These are phyloP conservation scores for Mnemiopsis leidyi DNA, from an alignment of 37 sponge, comb jelly and placozoan genomes.

Conservation along the genomic window DNA sequence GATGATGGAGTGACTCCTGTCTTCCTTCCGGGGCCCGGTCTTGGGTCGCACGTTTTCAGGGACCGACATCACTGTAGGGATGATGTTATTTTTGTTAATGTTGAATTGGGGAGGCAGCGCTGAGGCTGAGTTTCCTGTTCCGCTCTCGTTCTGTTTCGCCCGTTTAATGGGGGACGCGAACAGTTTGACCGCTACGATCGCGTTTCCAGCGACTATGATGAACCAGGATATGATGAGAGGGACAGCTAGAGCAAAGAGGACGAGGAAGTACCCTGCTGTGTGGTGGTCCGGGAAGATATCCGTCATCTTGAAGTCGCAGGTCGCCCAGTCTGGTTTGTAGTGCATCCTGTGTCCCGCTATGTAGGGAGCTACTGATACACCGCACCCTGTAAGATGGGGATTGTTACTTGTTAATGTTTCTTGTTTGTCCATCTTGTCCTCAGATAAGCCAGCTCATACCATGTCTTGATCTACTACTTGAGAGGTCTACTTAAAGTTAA, in stretches of 20 bases:
- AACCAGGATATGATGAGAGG: conserved; percentile 13
- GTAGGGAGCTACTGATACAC: background rate
- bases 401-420: too few relatives aligned
- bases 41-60: background rate
- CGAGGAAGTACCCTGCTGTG: background rate
- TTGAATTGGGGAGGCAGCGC: background rate
- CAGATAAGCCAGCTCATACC: too few relatives aligned
- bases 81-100: background rate
- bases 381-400: background rate
- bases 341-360: background rate
- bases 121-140: background rate
- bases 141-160: background rate
- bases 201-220: conserved; percentile 13
- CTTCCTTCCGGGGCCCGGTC: background rate
- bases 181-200: background rate
- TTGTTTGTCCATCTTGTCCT: too few relatives aligned
- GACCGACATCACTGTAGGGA: background rate
- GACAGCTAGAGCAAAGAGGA: background rate
- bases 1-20: background rate
- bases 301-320: conserved; percentile 36
- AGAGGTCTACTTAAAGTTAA: too few relatives aligned
- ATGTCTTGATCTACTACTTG: too few relatives aligned
- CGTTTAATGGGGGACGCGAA: background rate
- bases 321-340: background rate
- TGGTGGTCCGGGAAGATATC: background rate